These are phyloP conservation scores for Antitype chi DNA, from an alignment of 2,888 invertebrate genomes.

Conservation along the genomic window DNA sequence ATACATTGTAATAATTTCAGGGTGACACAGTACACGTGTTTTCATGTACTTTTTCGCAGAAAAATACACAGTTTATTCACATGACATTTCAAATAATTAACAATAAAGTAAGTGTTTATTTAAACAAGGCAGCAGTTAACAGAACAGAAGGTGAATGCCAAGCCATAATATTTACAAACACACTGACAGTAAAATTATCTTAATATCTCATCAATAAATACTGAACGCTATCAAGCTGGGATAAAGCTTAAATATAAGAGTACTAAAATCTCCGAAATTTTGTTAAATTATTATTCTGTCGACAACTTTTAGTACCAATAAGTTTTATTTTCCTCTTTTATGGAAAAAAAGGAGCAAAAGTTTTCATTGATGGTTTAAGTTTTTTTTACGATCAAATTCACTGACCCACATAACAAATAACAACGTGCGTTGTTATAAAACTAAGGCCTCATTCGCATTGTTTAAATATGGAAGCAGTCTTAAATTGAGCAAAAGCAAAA, in stretches of 20 bases:
- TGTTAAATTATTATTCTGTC: background rate
- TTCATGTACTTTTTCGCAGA: conserved; percentile 29
- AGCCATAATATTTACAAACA: conserved; percentile 62
- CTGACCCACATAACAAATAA: conserved; percentile 7
- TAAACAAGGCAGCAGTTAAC: conserved; percentile 42
- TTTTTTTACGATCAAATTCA: conserved; percentile 1
- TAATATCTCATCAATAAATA: conserved; percentile 60
- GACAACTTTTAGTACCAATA: background rate
- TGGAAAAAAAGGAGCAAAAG: background rate
- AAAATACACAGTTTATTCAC: conserved; percentile 44
- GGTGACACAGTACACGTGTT: conserved; percentile 48
- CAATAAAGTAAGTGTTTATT: conserved; percentile 54
- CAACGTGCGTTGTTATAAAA: background rate
- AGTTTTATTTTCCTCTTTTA: background rate
- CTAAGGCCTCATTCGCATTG: conserved; percentile 24
- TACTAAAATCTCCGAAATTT: background rate
- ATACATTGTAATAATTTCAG: conserved; percentile 40
- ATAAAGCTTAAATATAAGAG: conserved; percentile 17
- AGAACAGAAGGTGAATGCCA: conserved; percentile 63
- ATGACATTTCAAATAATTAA: conserved; percentile 66
- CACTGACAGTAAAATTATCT: conserved; percentile 58
- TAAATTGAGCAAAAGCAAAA: conserved; percentile 47
- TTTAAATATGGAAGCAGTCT: conserved; percentile 45
- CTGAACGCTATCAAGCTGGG: conserved; percentile 52
- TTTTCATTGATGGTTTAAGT: background rate